Conservation (phyloP, 2,113 vertebrate genomes). For the Gymnorhina tibicen region DNA sequence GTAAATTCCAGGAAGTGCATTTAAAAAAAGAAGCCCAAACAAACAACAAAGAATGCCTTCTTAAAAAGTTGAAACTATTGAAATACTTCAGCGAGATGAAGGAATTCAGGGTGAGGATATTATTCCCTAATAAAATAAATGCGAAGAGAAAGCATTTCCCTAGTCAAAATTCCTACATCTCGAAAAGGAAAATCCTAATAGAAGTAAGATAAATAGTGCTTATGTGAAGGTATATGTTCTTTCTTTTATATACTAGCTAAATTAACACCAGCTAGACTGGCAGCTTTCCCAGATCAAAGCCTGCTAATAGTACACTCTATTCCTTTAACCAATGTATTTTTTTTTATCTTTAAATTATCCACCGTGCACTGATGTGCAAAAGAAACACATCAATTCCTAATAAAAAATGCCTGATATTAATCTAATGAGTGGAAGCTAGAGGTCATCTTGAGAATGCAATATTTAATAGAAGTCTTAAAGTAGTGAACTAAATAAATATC, state of each 20-base stretch:
- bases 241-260: constrained; percentile 3
- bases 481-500: constrained; percentile 51
- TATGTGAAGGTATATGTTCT: background rate
- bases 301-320: constrained; percentile 3
- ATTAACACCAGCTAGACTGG: constrained; percentile 21
- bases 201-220: constrained; percentile 1
- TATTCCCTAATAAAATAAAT: background rate
- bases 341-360: constrained; percentile 15
- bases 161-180: background rate
- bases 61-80: background rate
- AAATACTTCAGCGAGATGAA: background rate
- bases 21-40: background rate
- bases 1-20: background rate
- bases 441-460: constrained; percentile 20
- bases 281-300: constrained; percentile 58
- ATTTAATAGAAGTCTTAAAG: constrained; percentile 26
- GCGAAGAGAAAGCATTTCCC: background rate
- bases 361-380: background rate
- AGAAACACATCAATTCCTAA: constrained; percentile 44
- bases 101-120: background rate
- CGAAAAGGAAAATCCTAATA: background rate
- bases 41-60: background rate
- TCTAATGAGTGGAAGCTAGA: constrained; percentile 43
- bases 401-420: constrained; percentile 46
- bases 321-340: background rate